Evolutionary conservation across 2,888 invertebrate species (phyloP), one percentile per base, ranked within the genome.

Genomic region (Tipula helvola): DNA sequence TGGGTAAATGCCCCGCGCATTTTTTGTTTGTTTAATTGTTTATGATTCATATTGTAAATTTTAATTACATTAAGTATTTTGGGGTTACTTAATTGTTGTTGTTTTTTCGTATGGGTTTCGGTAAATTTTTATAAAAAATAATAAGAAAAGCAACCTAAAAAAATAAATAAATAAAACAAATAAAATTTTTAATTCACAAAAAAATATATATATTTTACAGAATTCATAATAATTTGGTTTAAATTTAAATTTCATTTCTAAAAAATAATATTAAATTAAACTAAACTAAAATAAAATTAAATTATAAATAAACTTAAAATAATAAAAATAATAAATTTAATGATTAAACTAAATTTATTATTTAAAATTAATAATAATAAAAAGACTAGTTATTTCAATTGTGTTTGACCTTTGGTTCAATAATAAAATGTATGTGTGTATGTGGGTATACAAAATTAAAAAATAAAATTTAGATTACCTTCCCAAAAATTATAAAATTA

Each of bases 1-100:
- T 52, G 36, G 42, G 42, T 41, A 57, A 87, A 83, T 86, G 86
- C 87, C 86, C 87, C 87, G 87, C 87, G 86, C 87, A 87, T 87
- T 86, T 86, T 84, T n/a, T 39, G 13, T 87, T 85, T 85, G 3
- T 39, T 41, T 84, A 39, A 39, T 39, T 39, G 28, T 28, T 28
- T 28, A 28, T 28, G 5, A 39, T 84, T 84, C 36, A 84, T 84
- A 39, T 84, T 28, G 42, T 85, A 42, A 42, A 42, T 85, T 39
- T 52, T 39, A 16, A n/a, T 84, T 84, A 28, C 28, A 41, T 39
- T 84, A 84, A 84, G 41, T 84, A 84, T 39, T 83, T 36, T 39
- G 16, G 36, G 84, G 36, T 36, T 84, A 41, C 84, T 84, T 41
- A 41, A 39, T n/a, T 84, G 39, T 71, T 28, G 41, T 41, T 36